Evolutionary conservation across 2,888 invertebrate genomes (phyloP), one percentile per base, ranked within the genome.

Genomic region (Elmis aenea): DNA sequence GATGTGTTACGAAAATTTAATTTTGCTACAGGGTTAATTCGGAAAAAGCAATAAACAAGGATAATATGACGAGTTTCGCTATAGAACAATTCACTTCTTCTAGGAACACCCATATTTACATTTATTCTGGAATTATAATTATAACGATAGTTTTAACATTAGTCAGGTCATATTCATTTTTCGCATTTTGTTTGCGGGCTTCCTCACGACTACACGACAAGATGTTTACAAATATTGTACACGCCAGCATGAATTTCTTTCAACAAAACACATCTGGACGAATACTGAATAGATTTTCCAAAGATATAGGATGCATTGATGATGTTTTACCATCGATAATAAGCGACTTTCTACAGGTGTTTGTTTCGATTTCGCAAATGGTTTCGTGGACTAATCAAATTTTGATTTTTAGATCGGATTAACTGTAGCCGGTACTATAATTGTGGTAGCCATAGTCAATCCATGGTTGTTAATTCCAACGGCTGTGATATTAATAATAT

Each of bases 401-500:
- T n/a, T n/a, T n/a, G n/a, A 11, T 51, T 68, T 77, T 3, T 74
- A 80, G 62, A 72, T 81, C 23, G 75, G 75, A 15, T 64, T 81
- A 13, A 67, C 75, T 0, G 66, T 89, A 24, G 66, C 82, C 9
- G 88, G 87, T 5, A 79, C 87, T n/a, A 70, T 85, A 5, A 70
- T 82, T 0, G 79, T 91, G 20, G 79, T 87, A 0, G 77, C 79
- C 5, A 59, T 82, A 2, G 79, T 85, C 4, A 87, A 86, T 67
- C 79, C 77, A 49, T 79, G 79, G 75, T 67, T 85, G 1, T 47
- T 85, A 22, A 51, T 83, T 11, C 82, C 84, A 0, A 82, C 85
- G 0, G 64, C 73, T 0, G 58, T 80, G 3, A 73, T 90, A 3
- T 74, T 78, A 0, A 46, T 75, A 1, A 53, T 85, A 4, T 83